A percentile compares a stretch with the other conserved stretches of the same genome.
Evolutionary conservation across 2,888 invertebrate species (phyloP).

Genomic region (Frankliniella intonsa): DNA sequence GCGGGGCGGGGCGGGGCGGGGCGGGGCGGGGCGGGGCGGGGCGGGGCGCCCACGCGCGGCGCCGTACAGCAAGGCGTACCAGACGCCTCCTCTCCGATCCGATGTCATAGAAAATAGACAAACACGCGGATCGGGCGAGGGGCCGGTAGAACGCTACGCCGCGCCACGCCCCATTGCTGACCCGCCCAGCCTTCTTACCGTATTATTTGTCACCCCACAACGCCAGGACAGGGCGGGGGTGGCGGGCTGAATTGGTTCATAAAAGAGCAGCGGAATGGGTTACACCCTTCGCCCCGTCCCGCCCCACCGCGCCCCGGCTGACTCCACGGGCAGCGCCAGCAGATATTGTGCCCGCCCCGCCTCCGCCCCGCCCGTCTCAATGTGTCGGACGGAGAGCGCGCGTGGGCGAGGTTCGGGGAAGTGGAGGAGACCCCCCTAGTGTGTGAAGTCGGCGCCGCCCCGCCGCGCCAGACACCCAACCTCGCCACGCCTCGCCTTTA

Average conservation of each 20-base stretch:
- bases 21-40: too few species aligned
- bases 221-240: neutral
- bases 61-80: too few species aligned
- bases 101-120: too few species aligned
- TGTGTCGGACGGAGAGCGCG: too few species aligned
- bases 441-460: neutral
- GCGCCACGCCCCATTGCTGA: neutral
- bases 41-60: too few species aligned
- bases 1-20: too few species aligned
- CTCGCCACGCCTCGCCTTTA: neutral
- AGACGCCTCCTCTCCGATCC: too few species aligned
- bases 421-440: too few species aligned
- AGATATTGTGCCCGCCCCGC: neutral
- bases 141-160: neutral
- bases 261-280: slow-evolving; percentile 1
- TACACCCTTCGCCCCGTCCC: neutral
- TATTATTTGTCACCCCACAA: neutral
- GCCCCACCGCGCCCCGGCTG: neutral
- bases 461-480: neutral
- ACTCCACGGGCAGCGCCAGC: neutral
- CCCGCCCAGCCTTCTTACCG: neutral
- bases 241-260: slow-evolving; percentile 11
- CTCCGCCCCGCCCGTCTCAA: neutral
- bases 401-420: too few species aligned
- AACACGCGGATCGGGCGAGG: too few species aligned